Evolutionary conservation across 2,888 invertebrate species (phyloP).

Genomic region (Tineola bisselliella): DNA sequence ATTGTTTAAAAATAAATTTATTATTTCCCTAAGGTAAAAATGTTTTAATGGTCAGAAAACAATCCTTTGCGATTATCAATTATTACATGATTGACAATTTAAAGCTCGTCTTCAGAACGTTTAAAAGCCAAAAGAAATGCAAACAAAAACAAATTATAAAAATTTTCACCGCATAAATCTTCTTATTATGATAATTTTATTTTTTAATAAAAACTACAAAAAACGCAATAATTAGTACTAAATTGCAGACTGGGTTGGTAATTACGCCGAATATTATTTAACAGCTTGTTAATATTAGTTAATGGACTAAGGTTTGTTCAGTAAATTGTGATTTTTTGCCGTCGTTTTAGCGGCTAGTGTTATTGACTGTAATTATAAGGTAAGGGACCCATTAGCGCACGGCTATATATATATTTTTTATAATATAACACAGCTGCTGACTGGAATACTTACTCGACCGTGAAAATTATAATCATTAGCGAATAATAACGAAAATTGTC

Average conservation of each 20-base stretch:
- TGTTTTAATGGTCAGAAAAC: too few species aligned
- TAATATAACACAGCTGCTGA: slow-evolving; percentile 61
- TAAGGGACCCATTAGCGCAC: slow-evolving; percentile 45
- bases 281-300: slow-evolving; percentile 3
- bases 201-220: background rate
- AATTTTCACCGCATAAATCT: background rate
- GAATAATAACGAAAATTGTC: slow-evolving; percentile 19
- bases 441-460: slow-evolving; percentile 44
- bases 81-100: too few species aligned
- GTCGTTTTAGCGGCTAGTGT: slow-evolving; percentile 46
- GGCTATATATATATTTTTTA: slow-evolving; percentile 55
- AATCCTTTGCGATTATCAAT: too few species aligned
- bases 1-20: too few species aligned
- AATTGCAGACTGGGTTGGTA: background rate
- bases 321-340: slow-evolving; percentile 27
- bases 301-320: background rate
- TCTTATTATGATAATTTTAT: too few species aligned
- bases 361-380: slow-evolving; percentile 48
- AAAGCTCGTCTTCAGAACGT: too few species aligned
- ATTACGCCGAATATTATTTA: slow-evolving; percentile 5
- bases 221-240: background rate
- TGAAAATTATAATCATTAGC: slow-evolving; percentile 60
- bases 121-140: too few species aligned
- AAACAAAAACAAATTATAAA: background rate
- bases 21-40: too few species aligned